phyloP scores from a whole-genome alignment of 2,113 vertebrate species.

The Gymnorhina tibicen region DNA sequence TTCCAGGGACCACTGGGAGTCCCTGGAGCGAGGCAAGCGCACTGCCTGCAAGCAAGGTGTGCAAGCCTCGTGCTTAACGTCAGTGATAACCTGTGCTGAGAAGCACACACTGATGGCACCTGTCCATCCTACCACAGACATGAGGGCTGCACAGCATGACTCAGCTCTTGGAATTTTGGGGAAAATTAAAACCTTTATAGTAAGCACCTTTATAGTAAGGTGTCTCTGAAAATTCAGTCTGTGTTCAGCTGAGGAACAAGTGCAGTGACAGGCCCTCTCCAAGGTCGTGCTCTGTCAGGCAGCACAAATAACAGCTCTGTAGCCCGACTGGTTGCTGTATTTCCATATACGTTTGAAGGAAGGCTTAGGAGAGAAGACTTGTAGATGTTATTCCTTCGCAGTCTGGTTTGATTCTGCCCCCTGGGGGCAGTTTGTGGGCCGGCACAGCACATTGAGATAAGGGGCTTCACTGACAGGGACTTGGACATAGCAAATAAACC shows the following conservation, averaged over 20 bases:
- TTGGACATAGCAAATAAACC: not conserved
- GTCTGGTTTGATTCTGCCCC: not conserved
- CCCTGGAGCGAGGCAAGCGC: fast-evolving
- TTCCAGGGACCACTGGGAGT: not conserved
- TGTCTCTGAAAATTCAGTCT: not conserved
- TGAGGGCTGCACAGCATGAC: not conserved
- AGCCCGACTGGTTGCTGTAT: fast-evolving
- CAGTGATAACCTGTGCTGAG: not conserved
- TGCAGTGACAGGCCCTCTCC: not conserved
- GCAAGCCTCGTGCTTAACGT: fast-evolving
- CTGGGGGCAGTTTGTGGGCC: not conserved
- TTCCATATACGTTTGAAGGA: not conserved
- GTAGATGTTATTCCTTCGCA: fast-evolving
- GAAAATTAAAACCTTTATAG: not conserved
- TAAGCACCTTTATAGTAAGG: not conserved
- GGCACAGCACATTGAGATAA: not conserved
- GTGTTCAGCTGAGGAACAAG: not conserved
- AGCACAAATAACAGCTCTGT: not conserved
- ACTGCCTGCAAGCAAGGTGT: too few relatives aligned
- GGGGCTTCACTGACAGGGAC: not conserved
- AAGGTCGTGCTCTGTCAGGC: not conserved
- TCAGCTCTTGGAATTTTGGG: not conserved
- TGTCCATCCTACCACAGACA: not conserved
- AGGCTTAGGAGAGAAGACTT: not conserved
- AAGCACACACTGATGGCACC: not conserved